Evolutionary conservation across 1,140 invertebrate genomes (phyloP).

Genomic region (Whitmania pigra): DNA sequence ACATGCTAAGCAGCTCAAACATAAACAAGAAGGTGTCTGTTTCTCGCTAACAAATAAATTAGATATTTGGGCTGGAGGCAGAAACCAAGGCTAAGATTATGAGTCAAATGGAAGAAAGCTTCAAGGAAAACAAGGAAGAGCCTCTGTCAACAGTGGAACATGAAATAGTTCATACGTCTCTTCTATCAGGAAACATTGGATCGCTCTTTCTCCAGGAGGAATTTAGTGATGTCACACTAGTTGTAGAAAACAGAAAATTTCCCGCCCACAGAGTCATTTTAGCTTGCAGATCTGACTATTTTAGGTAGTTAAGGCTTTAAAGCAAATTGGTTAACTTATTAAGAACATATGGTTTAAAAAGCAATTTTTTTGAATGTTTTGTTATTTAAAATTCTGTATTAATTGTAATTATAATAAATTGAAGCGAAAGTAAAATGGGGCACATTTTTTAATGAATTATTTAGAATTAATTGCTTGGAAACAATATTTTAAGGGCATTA

Average conservation of each 20-base stretch:
- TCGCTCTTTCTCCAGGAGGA: slow-evolving; percentile 66
- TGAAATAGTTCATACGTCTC: slow-evolving; percentile 38
- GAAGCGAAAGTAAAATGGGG: neutral
- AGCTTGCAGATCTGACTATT: slow-evolving; percentile 85
- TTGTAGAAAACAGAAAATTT: slow-evolving; percentile 70
- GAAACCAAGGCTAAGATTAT: too few species aligned
- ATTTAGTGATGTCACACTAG: slow-evolving; percentile 77
- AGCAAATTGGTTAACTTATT: slow-evolving; percentile 17
- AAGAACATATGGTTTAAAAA: slow-evolving; percentile 11
- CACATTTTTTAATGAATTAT: slow-evolving; percentile 30
- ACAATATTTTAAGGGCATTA: slow-evolving; percentile 71
- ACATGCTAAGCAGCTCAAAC: too few species aligned
- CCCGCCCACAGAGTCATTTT: slow-evolving; percentile 79
- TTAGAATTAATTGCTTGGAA: slow-evolving; percentile 71
- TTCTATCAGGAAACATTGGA: slow-evolving; percentile 58
- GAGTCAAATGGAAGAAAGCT: too few species aligned
- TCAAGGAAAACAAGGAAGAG: neutral
- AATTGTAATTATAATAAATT: slow-evolving; percentile 23
- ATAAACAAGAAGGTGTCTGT: too few species aligned
- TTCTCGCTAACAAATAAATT: too few species aligned
- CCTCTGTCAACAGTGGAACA: slow-evolving; percentile 31
- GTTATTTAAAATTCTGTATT: slow-evolving; percentile 11
- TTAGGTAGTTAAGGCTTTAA: slow-evolving; percentile 49
- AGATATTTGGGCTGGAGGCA: too few species aligned
- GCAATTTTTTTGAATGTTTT: neutral